These are phyloP conservation scores for Orestias chungarensis DNA, from an alignment of 2,797 vertebrate species.

Conservation along the genomic window DNA sequence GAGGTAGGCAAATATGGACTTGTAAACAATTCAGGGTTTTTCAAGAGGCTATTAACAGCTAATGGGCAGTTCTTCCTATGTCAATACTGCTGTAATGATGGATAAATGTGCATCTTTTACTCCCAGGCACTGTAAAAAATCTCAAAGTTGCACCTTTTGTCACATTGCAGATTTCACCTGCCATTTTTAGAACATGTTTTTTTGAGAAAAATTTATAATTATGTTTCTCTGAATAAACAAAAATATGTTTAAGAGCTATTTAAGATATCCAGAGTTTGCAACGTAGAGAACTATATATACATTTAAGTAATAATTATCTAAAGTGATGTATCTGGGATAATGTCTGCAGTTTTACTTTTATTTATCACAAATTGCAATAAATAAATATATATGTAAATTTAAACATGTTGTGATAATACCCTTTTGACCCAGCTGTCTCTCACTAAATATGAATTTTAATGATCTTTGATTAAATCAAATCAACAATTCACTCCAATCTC, in stretches of 20 bases:
- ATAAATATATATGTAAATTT: too few species aligned
- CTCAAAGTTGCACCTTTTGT: not conserved
- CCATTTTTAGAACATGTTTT: not conserved
- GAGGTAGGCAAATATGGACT: conserved; percentile 74
- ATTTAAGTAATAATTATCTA: too few species aligned
- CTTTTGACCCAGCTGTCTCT: not conserved
- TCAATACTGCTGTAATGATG: not conserved
- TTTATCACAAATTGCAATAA: too few species aligned
- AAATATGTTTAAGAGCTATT: not conserved
- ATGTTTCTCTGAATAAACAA: too few species aligned
- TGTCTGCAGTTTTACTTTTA: too few species aligned
- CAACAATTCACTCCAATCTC: too few species aligned
- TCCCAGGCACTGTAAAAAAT: not conserved
- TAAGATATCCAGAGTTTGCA: too few species aligned
- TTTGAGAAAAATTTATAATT: not conserved
- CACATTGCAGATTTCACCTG: not conserved
- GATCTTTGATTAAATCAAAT: not conserved
- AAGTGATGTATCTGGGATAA: too few species aligned
- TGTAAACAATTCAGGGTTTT: conserved; percentile 25
- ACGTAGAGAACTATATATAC: too few species aligned
- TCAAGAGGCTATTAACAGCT: not conserved
- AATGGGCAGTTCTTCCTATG: not conserved
- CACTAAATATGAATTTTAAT: not conserved
- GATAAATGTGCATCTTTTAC: not conserved
- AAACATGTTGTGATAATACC: not conserved